Base-by-base conservation (phyloP, 2,113 vertebrate species). In the Laterallus jamaicensis region DNA sequence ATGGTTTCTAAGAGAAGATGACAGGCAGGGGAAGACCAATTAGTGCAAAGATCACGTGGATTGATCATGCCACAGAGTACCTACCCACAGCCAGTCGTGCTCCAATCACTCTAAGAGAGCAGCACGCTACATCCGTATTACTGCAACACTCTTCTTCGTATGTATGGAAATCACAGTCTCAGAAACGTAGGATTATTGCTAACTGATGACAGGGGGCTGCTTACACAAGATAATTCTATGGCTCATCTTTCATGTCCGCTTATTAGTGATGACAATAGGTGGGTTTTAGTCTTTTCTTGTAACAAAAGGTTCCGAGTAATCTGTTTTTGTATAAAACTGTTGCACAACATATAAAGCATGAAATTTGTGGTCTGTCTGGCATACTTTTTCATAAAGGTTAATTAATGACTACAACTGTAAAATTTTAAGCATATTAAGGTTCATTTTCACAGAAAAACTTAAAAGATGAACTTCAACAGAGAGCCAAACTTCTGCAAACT, bases 121-220 rank as follows among this genome's bases (percentile, higher is more conserved):
- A 89, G 39, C n/a, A 82, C 26, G 39, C 7, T 13, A 0, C 0
- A 40, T 44, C 52, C 88, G 49, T 44, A 44, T 31, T 75, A 44
- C 55, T 58, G 40, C 15, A 24, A 60, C 14, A 60, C 19, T 56
- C 7, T 13, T 49, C 68, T 76, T 40, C 19, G 2, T 64, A 60
- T 62, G 67, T 92, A 64, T 54, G 47, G 54, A 63, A 91, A 74
- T 60, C 10, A 35, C 4, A 70, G 47, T 32, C 37, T 37, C 15
- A 90, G 47, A 76, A 87, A 95, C 37, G 64, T 39, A 47, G 49
- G 32, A 47, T 93, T 92, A 94, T 44, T 95, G 80, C 68, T 77
- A 88, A 73, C 63, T 85, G 94, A 75, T 89, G 91, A 92, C 77
- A 96, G 85, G 5, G 4, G 1, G 42, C 40, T 68, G 74, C 64